These are phyloP conservation scores for Hemiprocne comata DNA, from an alignment of 2,113 vertebrate genomes.

Conservation along the genomic window DNA sequence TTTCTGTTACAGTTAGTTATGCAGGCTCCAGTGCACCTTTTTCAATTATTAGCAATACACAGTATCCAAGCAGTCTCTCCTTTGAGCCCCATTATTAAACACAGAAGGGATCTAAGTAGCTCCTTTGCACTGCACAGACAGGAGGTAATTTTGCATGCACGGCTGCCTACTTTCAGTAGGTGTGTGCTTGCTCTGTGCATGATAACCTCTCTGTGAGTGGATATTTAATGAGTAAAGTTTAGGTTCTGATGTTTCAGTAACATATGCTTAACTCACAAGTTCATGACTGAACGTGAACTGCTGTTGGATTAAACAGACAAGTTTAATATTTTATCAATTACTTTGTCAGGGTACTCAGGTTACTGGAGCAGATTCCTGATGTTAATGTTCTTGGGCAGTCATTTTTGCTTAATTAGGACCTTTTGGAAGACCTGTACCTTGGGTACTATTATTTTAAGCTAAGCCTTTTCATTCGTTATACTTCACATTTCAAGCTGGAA, in stretches of 20 bases:
- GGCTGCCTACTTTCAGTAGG: neutral
- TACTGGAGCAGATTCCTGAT: neutral
- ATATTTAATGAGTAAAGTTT: neutral
- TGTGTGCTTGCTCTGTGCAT: neutral
- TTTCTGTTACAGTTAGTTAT: conserved; percentile 39
- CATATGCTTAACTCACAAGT: neutral
- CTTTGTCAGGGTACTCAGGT: neutral
- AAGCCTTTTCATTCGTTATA: neutral
- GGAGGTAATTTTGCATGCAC: conserved; percentile 9
- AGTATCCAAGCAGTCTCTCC: conserved; percentile 30
- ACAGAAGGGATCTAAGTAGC: neutral
- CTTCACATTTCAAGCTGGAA: neutral
- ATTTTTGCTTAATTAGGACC: neutral
- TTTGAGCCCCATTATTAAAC: neutral
- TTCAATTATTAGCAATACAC: conserved; percentile 33
- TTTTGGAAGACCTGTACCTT: neutral
- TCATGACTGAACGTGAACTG: neutral
- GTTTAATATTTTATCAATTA: conserved; percentile 10
- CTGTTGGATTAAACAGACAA: neutral
- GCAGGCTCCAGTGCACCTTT: conserved; percentile 51
- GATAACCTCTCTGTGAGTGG: neutral
- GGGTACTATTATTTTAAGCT: neutral
- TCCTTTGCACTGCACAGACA: neutral
- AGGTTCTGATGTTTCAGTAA: neutral
- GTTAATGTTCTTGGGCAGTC: neutral